Evolutionary conservation across 2,888 invertebrate species (phyloP), one percentile per base, ranked within the genome.

Genomic region (Folsomia manolachei): DNA sequence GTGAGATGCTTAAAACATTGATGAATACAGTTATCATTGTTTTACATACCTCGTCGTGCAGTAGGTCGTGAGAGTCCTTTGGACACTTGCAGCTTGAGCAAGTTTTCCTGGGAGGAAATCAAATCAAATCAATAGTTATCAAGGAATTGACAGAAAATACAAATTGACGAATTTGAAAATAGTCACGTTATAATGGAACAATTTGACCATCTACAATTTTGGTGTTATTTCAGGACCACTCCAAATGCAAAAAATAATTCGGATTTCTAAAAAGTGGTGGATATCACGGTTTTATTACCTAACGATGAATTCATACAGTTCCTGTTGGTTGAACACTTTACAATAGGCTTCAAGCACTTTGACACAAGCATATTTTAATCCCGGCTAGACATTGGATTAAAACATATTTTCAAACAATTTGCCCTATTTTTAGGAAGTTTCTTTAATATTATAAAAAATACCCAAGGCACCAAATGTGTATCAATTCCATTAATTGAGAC

Each of bases 71-170:
- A 72, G 89, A 88, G 82, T 96, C 92, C 66, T 95, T 88, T 27
- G 93, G 90, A 85, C 96, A 97, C 83, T 94, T 95, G 86, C 97
- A 97, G 77, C 91, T 91, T 83, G 90, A 91, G 86, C 96, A 97
- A 69, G 93, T 93, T 86, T 95, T 95, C 85, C 96, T 97, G 88
- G 76, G 25, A 61, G 39, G 25, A 67, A 52, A 24, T 2, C 51
- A 70, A 62, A 67, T 14, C 21, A 56, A 56, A n/a, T n/a, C n/a
- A n/a, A n/a, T n/a, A n/a, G n/a, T n/a, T n/a, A n/a, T n/a, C n/a
- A n/a, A n/a, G n/a, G n/a, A n/a, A n/a, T n/a, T n/a, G n/a, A n/a
- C n/a, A n/a, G n/a, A n/a, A n/a, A n/a, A n/a, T n/a, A n/a, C n/a
- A n/a, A n/a, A n/a, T n/a, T n/a, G n/a, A n/a, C n/a, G n/a, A n/a